A percentile compares a stretch with the other conserved stretches of the same genome.
These are phyloP conservation scores for Intoshia linei DNA, from an alignment of 1,140 invertebrate genomes.

Conservation along the genomic window DNA sequence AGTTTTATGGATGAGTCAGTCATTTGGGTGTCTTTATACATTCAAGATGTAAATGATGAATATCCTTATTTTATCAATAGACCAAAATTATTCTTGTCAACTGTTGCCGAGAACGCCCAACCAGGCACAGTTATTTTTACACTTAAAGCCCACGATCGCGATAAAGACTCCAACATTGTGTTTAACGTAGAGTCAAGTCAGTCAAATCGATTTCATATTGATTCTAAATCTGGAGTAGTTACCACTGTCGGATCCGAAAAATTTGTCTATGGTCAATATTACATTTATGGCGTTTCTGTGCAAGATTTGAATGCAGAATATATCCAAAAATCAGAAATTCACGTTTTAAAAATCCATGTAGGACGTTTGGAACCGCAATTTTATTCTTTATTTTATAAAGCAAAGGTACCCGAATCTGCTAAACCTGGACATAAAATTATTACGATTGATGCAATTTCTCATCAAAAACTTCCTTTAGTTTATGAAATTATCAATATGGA, in stretches of 20 bases:
- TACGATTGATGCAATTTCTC: constrained; percentile 4
- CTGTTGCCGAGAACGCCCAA: constrained; percentile 4
- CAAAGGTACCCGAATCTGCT: constrained; percentile 6
- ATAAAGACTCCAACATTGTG: constrained; percentile 4
- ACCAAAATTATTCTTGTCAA: constrained; percentile 6
- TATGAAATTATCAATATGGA: constrained; percentile 7
- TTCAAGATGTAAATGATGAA: constrained; percentile 8
- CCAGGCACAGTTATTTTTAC: constrained; percentile 6
- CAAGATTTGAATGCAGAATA: constrained; percentile 2
- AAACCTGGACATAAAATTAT: constrained; percentile 4
- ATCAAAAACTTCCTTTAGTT: constrained; percentile 6
- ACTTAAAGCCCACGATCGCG: constrained; percentile 6
- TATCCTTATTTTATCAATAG: constrained; percentile 5
- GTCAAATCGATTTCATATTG: constrained; percentile 6
- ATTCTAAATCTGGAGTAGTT: constrained; percentile 5
- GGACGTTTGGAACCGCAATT: constrained; percentile 5
- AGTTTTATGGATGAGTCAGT: constrained; percentile 5
- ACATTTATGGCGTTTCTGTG: constrained; percentile 6
- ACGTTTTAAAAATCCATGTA: constrained; percentile 7
- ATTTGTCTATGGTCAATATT: constrained; percentile 5
- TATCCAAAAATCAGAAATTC: constrained; percentile 5
- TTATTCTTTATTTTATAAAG: constrained; percentile 4
- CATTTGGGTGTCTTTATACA: constrained; percentile 2
- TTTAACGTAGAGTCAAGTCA: constrained; percentile 6
- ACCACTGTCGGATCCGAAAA: constrained; percentile 4